phyloP scores from a whole-genome alignment of 2,113 vertebrate species.

The Heliornis fulica region DNA sequence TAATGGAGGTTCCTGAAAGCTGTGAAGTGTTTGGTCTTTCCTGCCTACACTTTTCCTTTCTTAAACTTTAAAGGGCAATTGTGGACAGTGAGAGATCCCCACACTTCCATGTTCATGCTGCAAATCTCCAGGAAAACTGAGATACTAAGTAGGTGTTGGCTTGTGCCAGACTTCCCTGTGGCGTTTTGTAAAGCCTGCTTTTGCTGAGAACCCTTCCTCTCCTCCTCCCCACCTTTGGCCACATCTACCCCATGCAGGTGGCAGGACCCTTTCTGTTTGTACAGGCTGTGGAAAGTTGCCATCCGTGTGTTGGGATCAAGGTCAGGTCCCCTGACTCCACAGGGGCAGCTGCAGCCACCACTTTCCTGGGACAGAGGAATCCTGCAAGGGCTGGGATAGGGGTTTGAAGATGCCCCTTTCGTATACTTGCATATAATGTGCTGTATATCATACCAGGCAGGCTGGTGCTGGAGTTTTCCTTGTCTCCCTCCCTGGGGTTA shows the following conservation, averaged over 20 bases:
- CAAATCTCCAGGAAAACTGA: not conserved
- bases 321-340: not conserved
- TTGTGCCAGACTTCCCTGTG: not conserved
- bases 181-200: not conserved
- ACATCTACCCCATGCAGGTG: not conserved
- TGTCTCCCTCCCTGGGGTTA: not conserved
- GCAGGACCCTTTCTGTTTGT: not conserved
- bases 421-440: not conserved
- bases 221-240: not conserved
- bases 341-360: not conserved
- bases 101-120: not conserved
- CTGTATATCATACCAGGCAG: not conserved
- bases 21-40: not conserved
- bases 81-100: not conserved
- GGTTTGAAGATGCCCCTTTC: not conserved
- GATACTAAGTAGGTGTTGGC: not conserved
- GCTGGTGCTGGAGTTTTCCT: not conserved
- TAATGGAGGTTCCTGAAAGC: not conserved
- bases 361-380: not conserved
- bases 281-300: not conserved
- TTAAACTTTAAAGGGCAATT: not conserved
- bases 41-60: no score
- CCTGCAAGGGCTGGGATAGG: not conserved
- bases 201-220: not conserved
- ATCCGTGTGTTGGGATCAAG: not conserved